Conservation (phyloP, 2,888 invertebrate species). For the Iphiclides podalirius region DNA sequence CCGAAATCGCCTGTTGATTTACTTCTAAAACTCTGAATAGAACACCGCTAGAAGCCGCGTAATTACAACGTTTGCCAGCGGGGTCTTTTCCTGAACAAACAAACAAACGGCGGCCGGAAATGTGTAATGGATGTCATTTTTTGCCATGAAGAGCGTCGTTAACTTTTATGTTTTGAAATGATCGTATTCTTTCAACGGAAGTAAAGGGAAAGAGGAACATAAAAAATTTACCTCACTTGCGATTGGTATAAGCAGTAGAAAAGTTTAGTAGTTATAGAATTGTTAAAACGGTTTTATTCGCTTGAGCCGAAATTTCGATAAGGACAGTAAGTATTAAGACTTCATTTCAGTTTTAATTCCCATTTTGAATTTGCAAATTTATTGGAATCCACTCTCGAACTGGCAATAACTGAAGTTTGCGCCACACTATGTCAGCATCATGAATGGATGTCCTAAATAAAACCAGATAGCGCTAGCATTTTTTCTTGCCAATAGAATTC, state of each 20-base stretch:
- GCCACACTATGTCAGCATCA: slow-evolving; percentile 21
- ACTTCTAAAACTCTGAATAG: slow-evolving; percentile 26
- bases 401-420: slow-evolving; percentile 22
- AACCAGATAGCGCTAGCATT: slow-evolving; percentile 44
- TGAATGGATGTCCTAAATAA: slow-evolving; percentile 31
- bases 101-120: slow-evolving; percentile 3
- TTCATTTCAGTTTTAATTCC: slow-evolving; percentile 14
- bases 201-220: neutral
- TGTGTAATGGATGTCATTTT: slow-evolving; percentile 7
- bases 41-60: slow-evolving; percentile 19
- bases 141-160: neutral
- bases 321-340: neutral
- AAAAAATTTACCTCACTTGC: neutral
- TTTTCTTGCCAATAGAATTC: slow-evolving; percentile 54
- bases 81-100: slow-evolving; percentile 11
- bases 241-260: too few relatives aligned
- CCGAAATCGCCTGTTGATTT: slow-evolving; percentile 35
- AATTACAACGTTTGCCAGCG: slow-evolving; percentile 17
- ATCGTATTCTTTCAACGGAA: neutral
- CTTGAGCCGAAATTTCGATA: too few relatives aligned
- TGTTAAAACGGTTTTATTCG: too few relatives aligned
- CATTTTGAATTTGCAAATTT: slow-evolving; percentile 17
- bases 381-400: slow-evolving; percentile 19
- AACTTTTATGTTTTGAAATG: neutral
- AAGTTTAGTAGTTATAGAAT: too few relatives aligned